Evolutionary conservation across 1,140 invertebrate genomes (phyloP), one percentile per base, ranked within the genome.

Genomic region (Elysia chlorotica): DNA sequence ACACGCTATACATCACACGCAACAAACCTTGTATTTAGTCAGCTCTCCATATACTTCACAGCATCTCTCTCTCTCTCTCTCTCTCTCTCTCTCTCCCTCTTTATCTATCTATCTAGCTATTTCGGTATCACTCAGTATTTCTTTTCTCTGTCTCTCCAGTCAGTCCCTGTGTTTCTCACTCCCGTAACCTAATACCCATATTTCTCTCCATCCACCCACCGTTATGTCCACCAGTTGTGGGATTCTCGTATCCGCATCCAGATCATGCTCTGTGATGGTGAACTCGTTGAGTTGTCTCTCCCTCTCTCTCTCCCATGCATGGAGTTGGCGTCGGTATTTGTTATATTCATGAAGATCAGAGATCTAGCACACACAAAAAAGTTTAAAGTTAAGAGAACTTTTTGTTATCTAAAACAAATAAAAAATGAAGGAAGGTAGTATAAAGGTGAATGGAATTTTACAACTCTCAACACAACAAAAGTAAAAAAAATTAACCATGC

Each of bases 231-330:
- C 76, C 59, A 77, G 76, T 31, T 76, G 71, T 5, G 67, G 65
- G 2, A 81, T 54, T 48, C 78, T 63, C 61, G 79, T 76, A 63
- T 87, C 85, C 54, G 85, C 86, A 76, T 86, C 74, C 19, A 85
- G 73, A 72, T 87, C 83, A 62, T 84, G 74, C 69, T 88, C 87
- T 65, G 86, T 87, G 56, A 88, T 83, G 19, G 81, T 83, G 70
- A 88, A 88, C 74, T 88, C 86, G 25, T 83, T 76, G 48, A 79
- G 81, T 79, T 87, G 85, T 54, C 85, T 65, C 30, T 81, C 71
- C 71, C 75, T 74, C 67, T 88, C 86, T 2, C 74, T 74, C 53
- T 86, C 80, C 87, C 87, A 88, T 2, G 78, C 79, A n/a, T 65
- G 41, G 54, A 88, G 69, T 53, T 81, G 75, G 35, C 76, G 63